phyloP scores from a whole-genome alignment of 2,797 vertebrate species.

The Trematomus bernacchii region DNA sequence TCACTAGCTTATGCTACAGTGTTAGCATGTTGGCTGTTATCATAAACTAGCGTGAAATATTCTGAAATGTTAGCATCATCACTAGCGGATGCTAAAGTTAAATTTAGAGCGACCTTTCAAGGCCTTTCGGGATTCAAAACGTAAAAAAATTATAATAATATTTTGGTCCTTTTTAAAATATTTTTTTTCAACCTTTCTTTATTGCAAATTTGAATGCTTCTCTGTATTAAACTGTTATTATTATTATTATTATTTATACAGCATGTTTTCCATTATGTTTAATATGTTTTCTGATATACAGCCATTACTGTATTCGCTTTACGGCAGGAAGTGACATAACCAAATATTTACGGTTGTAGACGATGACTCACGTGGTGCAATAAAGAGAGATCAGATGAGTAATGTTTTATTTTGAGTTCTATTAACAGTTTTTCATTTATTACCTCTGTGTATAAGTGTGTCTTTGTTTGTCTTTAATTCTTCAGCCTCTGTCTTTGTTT shows the following conservation, averaged over 20 bases:
- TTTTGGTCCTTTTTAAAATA: too few species aligned
- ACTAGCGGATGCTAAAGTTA: too few species aligned
- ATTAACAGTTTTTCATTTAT: background rate
- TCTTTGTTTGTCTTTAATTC: background rate
- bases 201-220: too few species aligned
- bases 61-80: background rate
- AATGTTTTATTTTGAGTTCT: background rate
- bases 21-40: constrained; percentile 8
- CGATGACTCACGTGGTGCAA: constrained; percentile 48
- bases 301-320: constrained; percentile 23
- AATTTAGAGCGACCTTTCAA: too few species aligned
- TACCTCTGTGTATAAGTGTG: background rate
- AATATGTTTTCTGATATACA: background rate
- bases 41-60: background rate
- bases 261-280: constrained; percentile 20
- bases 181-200: too few species aligned
- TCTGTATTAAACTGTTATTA: too few species aligned
- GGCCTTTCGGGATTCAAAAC: too few species aligned
- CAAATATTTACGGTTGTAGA: constrained; percentile 10
- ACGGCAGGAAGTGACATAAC: constrained; percentile 16
- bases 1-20: background rate
- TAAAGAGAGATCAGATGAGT: constrained; percentile 43
- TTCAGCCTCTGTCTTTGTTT: background rate
- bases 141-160: too few species aligned
- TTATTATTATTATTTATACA: too few species aligned